Conservation (phyloP, 2,113 vertebrate species). For the Carassius gibelio region DNA sequence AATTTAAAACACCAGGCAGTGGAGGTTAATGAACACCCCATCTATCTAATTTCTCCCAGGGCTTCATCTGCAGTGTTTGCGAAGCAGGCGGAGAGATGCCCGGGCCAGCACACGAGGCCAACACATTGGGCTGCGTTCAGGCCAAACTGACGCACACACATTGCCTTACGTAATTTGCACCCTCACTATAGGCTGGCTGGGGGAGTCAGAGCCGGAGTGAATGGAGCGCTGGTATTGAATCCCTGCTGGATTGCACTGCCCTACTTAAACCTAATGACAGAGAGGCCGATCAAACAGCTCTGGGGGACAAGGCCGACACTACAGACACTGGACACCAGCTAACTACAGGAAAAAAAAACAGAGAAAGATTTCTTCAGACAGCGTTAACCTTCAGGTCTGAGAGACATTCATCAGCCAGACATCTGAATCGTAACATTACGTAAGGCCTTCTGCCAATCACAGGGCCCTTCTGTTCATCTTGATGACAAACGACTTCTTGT, state of each 20-base stretch:
- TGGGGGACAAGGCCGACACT: slow-evolving; percentile 53
- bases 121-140: slow-evolving; percentile 40
- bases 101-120: slow-evolving; percentile 47
- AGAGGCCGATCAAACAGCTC: slow-evolving; percentile 59
- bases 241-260: slow-evolving; percentile 75
- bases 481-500: not conserved
- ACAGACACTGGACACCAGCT: slow-evolving; percentile 19
- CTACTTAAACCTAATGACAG: slow-evolving; percentile 76
- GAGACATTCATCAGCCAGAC: not conserved
- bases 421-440: slow-evolving; percentile 24
- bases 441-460: slow-evolving; percentile 13
- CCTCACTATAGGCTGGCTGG: slow-evolving; percentile 32
- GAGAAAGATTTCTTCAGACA: not conserved
- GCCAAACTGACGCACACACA: slow-evolving; percentile 39
- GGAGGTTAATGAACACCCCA: not conserved
- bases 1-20: slow-evolving; percentile 15
- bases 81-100: slow-evolving; percentile 43
- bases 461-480: slow-evolving; percentile 4
- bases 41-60: slow-evolving; percentile 1
- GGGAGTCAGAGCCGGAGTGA: slow-evolving; percentile 54
- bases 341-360: not conserved
- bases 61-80: slow-evolving; percentile 41
- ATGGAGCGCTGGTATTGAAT: slow-evolving; percentile 65
- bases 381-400: not conserved
- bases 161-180: slow-evolving; percentile 48